Evolutionary conservation across 2,797 vertebrate genomes (phyloP).

Genomic region (Sciurus carolinensis): DNA sequence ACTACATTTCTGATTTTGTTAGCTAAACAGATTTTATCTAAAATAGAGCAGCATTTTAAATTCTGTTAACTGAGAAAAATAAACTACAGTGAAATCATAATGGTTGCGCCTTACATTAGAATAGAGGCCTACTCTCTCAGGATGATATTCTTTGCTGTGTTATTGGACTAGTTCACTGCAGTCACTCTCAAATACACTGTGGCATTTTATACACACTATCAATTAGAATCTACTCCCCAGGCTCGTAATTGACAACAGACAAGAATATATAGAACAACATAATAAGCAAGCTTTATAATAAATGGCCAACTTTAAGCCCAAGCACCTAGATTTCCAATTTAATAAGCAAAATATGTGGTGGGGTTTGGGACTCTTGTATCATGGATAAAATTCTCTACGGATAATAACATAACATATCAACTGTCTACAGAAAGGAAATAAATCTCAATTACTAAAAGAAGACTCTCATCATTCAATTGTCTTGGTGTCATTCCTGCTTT

Average conservation of each 20-base stretch:
- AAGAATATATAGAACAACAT: neutral
- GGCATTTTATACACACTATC: neutral
- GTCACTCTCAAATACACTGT: slow-evolving; percentile 11
- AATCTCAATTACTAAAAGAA: slow-evolving; percentile 52
- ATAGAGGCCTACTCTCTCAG: neutral
- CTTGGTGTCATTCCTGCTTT: slow-evolving; percentile 3
- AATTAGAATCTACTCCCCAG: slow-evolving; percentile 47
- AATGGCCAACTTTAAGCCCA: neutral
- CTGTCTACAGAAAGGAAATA: slow-evolving; percentile 10
- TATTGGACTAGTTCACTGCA: neutral
- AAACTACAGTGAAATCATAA: neutral
- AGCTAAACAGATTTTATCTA: neutral
- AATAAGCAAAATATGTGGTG: slow-evolving; percentile 4
- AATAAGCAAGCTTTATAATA: slow-evolving; percentile 30
- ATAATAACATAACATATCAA: slow-evolving; percentile 58
- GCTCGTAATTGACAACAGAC: slow-evolving; percentile 27
- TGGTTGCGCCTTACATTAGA: neutral
- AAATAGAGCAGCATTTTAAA: neutral
- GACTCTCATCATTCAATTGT: neutral
- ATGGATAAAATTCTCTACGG: slow-evolving; percentile 36
- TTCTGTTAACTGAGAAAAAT: neutral
- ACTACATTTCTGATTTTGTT: neutral
- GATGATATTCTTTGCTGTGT: neutral
- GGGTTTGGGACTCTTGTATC: neutral
- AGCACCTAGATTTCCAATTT: neutral